Percentiles rank a stretch among this genome's conserved stretches.
Evolutionary conservation across 1,140 invertebrate species (phyloP).

Genomic region (silkworm (Bombyx mori)): DNA sequence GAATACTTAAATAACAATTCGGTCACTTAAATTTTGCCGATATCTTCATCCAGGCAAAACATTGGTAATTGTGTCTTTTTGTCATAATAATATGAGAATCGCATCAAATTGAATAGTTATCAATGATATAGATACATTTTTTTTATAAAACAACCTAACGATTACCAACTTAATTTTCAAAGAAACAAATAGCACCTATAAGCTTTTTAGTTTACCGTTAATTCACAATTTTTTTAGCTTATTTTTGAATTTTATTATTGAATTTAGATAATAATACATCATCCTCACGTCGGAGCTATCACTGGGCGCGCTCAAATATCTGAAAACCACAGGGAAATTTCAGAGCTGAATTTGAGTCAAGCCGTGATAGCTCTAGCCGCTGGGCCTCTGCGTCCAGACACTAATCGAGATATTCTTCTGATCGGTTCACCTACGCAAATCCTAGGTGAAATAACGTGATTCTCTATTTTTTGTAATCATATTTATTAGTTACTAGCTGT

Average conservation of each 20-base stretch:
- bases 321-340: conserved; percentile 77
- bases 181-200: neutral
- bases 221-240: neutral
- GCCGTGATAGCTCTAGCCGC: conserved; percentile 79
- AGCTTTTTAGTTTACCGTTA: neutral
- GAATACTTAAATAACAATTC: no score
- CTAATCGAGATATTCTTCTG: conserved; percentile 83
- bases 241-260: neutral
- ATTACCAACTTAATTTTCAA: neutral
- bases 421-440: conserved; percentile 89
- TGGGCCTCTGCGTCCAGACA: conserved; percentile 76
- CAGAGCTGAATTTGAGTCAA: conserved; percentile 87
- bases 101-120: no score
- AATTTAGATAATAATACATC: conserved; percentile 85
- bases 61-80: no score
- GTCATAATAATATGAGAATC: no score
- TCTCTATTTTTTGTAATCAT: conserved; percentile 9
- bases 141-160: no score
- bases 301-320: conserved; percentile 73
- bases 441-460: conserved; percentile 63
- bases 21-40: no score
- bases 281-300: conserved; percentile 76
- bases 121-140: no score
- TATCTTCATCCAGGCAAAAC: no score
- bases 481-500: neutral